These are phyloP conservation scores for Folsomia candida DNA, from an alignment of 2,888 invertebrate species.

Conservation along the genomic window DNA sequence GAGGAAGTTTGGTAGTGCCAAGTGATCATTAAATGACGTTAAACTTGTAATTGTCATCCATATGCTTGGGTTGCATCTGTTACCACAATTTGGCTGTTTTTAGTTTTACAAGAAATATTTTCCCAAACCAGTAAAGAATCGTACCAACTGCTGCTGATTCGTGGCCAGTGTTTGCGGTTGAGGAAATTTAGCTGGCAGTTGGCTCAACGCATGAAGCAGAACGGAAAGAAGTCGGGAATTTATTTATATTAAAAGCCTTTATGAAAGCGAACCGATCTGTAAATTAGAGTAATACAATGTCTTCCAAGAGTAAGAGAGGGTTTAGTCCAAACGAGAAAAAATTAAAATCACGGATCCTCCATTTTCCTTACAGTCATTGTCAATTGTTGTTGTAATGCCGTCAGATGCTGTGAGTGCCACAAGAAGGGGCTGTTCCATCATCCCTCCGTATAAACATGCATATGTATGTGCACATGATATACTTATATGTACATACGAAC, in stretches of 20 bases:
- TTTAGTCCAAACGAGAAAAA: constrained; percentile 15
- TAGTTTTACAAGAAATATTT: constrained; percentile 13
- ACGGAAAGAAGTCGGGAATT: constrained; percentile 15
- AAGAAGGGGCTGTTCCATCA: neutral
- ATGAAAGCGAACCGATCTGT: constrained; percentile 18
- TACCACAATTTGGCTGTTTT: constrained; percentile 9
- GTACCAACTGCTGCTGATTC: constrained; percentile 16
- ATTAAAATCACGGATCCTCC: constrained; percentile 16
- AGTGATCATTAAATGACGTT: constrained; percentile 2
- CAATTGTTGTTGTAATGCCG: neutral
- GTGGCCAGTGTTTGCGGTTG: constrained; percentile 15
- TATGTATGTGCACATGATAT: too few relatives aligned
- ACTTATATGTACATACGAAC: too few relatives aligned
- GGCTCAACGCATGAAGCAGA: constrained; percentile 13
- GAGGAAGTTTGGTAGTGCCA: neutral
- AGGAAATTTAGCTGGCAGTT: constrained; percentile 18
- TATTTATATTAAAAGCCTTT: constrained; percentile 22
- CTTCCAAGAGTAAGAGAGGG: constrained; percentile 2
- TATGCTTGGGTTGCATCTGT: constrained; percentile 14
- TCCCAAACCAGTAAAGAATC: constrained; percentile 10
- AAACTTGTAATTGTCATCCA: constrained; percentile 18
- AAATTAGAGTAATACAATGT: constrained; percentile 20
- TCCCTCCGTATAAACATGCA: neutral
- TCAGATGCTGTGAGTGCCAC: neutral
- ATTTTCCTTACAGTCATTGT: constrained; percentile 11